Evolutionary conservation across 2,113 vertebrate species (phyloP), one percentile per base, ranked within the genome.

Genomic region (Seriola aureovittata): DNA sequence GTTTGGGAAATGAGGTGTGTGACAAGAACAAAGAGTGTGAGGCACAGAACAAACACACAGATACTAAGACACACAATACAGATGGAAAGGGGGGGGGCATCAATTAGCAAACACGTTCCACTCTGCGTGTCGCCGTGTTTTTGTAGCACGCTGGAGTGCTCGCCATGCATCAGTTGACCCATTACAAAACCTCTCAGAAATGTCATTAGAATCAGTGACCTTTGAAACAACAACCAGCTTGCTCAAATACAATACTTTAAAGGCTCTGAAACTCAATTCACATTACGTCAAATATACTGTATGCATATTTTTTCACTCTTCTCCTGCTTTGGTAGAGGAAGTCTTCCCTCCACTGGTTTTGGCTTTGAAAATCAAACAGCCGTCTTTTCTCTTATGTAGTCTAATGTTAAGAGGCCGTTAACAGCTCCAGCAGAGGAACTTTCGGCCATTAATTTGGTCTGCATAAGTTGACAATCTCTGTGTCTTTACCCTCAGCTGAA

Each of bases 141-240:
- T 72, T 77, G 67, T n/a, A 13, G 67, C 29, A 38, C 23, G 55
- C 63, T 42, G 16, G 67, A 74, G 25, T 38, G 48, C 68, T 84
- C 25, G 25, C 84, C 67, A 80, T 84, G 87, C 88, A 89, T 82
- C 88, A 74, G 64, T 78, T 81, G 75, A 77, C 77, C 36, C 76
- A 78, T 89, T 88, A 90, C 79, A 86, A 88, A 89, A 75, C 68
- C 89, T 88, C 71, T 88, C 67, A 71, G 68, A 92, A 94, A 93
- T 91, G 88, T 85, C 88, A 93, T 86, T 78, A 85, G 78, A 93
- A 73, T 67, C 88, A 89, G 78, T 93, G 90, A 93, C 93, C 91
- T 93, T 94, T 93, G 42, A 70, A 80, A 85, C 71, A 81, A 70
- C 36, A 82, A 86, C 34, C 84, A 50, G 63, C 46, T 16, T 34